These are phyloP conservation scores for Balaenoptera acutorostrata DNA, from an alignment of 2,113 vertebrate genomes.

Conservation along the genomic window DNA sequence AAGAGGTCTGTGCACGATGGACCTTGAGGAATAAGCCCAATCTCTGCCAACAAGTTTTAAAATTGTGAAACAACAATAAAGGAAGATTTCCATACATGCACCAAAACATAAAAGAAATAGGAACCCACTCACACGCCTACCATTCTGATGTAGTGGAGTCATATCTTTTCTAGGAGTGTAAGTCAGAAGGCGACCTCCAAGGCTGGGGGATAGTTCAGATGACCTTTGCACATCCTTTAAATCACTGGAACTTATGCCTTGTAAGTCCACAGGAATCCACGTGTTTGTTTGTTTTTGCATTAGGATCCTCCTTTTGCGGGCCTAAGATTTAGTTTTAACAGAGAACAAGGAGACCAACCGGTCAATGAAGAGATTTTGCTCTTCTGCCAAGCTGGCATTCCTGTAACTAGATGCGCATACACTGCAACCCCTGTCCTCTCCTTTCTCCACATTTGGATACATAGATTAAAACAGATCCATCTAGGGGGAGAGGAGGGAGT, in stretches of 20 bases:
- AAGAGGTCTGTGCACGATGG: accelerated
- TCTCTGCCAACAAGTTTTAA: background rate
- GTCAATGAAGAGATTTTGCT: background rate
- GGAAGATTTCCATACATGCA: background rate
- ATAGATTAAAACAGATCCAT: background rate
- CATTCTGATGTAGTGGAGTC: background rate
- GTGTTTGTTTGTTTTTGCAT: background rate
- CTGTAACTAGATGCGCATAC: accelerated
- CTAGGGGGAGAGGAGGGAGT: background rate
- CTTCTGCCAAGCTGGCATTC: background rate
- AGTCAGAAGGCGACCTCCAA: background rate
- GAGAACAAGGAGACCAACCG: background rate
- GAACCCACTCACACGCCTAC: accelerated
- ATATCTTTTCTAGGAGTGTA: background rate
- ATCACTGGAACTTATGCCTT: background rate
- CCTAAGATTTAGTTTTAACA: background rate
- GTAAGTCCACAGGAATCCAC: background rate
- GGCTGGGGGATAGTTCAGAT: background rate
- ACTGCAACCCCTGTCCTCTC: accelerated
- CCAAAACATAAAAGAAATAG: background rate
- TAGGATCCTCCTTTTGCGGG: background rate
- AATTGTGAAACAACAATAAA: background rate
- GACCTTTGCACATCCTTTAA: background rate
- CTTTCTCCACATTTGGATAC: accelerated
- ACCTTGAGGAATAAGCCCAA: background rate